Evolutionary conservation across 2,113 vertebrate genomes (phyloP).

Genomic region (Brienomyrus longianalis): DNA sequence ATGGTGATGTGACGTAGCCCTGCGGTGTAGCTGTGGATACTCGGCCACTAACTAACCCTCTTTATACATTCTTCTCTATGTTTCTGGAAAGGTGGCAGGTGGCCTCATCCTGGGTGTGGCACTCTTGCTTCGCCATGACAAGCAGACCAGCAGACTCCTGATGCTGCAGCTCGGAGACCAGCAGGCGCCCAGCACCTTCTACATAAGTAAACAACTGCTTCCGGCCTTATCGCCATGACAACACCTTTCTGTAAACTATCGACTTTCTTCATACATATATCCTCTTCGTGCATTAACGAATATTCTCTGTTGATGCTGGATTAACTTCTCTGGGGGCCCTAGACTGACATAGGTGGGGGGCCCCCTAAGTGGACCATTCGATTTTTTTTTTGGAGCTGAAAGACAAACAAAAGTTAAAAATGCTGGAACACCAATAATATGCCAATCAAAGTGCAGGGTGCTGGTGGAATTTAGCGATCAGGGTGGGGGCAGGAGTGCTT

Average conservation of each 20-base stretch:
- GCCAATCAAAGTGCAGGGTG: too few relatives aligned
- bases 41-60: background rate
- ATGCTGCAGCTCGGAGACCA: slow-evolving; percentile 63
- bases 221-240: background rate
- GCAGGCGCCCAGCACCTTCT: slow-evolving; percentile 82
- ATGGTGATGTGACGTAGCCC: background rate
- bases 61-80: background rate
- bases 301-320: too few relatives aligned
- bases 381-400: too few relatives aligned
- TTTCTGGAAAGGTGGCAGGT: slow-evolving; percentile 70
- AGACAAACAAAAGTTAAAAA: too few relatives aligned
- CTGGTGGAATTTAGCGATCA: too few relatives aligned
- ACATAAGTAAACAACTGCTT: slow-evolving; percentile 71
- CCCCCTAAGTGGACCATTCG: too few relatives aligned
- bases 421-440: too few relatives aligned
- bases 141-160: slow-evolving; percentile 77
- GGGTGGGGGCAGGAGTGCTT: too few relatives aligned
- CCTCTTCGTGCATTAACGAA: too few relatives aligned
- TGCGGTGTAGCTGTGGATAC: background rate
- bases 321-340: too few relatives aligned
- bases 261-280: too few relatives aligned
- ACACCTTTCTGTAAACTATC: background rate
- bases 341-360: too few relatives aligned
- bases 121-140: slow-evolving; percentile 88
- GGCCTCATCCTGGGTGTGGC: slow-evolving; percentile 93